phyloP scores from a whole-genome alignment of 2,797 vertebrate species.

The Phataginus tetradactyla region DNA sequence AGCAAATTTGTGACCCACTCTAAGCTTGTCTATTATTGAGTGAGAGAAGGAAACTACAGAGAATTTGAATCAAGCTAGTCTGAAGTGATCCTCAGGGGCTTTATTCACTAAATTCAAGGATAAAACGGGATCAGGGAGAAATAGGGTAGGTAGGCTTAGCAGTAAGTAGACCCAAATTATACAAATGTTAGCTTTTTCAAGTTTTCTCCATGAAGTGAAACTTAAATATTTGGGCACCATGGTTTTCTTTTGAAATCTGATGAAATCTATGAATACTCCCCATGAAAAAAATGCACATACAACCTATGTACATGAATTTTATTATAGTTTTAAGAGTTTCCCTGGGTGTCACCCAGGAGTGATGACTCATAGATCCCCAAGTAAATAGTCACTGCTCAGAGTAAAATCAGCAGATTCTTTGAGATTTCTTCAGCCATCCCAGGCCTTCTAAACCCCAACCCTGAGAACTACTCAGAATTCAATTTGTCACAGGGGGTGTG shows the following conservation, averaged over 20 bases:
- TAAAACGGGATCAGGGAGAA: background rate
- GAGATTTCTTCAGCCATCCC: background rate
- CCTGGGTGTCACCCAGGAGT: background rate
- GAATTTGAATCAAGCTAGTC: background rate
- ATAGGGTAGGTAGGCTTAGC: background rate
- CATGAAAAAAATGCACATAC: background rate
- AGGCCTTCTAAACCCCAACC: background rate
- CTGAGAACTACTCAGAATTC: background rate
- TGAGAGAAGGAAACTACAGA: background rate
- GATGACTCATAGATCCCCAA: background rate
- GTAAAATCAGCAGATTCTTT: background rate
- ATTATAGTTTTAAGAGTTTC: background rate
- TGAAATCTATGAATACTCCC: background rate
- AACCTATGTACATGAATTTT: background rate
- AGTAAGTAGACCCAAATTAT: background rate
- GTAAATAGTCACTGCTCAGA: background rate
- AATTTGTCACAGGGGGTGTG: background rate
- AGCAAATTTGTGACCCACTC: background rate
- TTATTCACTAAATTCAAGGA: background rate
- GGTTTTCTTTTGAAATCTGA: background rate
- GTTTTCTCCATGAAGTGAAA: background rate
- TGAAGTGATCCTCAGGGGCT: background rate
- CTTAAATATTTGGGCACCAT: background rate
- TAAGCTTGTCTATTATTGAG: background rate
- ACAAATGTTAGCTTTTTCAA: background rate